These are phyloP conservation scores for Diogma glabrata DNA, from an alignment of 2,888 invertebrate genomes.

Conservation along the genomic window DNA sequence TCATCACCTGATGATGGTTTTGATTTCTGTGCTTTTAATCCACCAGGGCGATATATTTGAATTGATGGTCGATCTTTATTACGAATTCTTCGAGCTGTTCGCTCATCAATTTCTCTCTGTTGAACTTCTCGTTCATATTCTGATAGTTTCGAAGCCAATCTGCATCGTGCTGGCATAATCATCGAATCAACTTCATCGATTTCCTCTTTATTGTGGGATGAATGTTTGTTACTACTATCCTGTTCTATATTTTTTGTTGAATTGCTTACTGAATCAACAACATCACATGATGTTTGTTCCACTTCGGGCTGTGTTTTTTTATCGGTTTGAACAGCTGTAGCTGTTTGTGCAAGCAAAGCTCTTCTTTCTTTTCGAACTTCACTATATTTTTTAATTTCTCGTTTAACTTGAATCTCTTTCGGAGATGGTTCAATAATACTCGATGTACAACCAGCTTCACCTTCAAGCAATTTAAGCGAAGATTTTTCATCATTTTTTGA, in stretches of 20 bases:
- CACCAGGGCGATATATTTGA: conserved; percentile 82
- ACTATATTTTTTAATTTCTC: conserved; percentile 26
- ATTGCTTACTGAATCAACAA: no score
- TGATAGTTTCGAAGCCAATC: not conserved
- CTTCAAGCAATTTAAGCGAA: not conserved
- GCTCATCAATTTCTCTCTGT: conserved; percentile 11
- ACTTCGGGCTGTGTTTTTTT: not conserved
- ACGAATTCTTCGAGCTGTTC: conserved; percentile 18
- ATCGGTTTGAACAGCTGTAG: not conserved
- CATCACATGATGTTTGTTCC: not conserved
- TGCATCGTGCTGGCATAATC: no score
- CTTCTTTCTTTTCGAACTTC: conserved; percentile 20
- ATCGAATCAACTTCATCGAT: not conserved
- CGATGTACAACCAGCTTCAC: not conserved
- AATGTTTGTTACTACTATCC: no score
- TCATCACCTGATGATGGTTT: conserved; percentile 25
- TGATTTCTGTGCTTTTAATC: conserved; percentile 25
- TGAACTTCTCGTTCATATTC: not conserved
- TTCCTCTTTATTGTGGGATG: conserved; percentile 5
- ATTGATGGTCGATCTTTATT: conserved; percentile 71
- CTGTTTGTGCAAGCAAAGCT: not conserved
- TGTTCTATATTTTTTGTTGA: no score
- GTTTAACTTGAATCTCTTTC: conserved; percentile 11
- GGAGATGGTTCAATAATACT: conserved; percentile 13
- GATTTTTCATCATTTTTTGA: not conserved